phyloP scores from a whole-genome alignment of 1,140 invertebrate species.

The Globodera ellingtonae region DNA sequence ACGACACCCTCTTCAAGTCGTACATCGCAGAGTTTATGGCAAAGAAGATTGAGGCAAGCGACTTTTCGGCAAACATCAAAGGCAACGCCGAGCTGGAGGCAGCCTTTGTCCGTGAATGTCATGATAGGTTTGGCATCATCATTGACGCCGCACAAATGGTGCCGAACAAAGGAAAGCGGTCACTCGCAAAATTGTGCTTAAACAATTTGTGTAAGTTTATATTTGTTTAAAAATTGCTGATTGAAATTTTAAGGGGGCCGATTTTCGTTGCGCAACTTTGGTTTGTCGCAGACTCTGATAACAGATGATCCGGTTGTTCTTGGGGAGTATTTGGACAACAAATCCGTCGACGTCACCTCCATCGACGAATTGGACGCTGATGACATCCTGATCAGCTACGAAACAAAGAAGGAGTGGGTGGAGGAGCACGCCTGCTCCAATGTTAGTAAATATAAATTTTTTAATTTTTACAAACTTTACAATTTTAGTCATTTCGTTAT shows the following conservation, averaged over 20 bases:
- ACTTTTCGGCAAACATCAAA: neutral
- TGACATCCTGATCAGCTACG: neutral
- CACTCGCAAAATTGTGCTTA: neutral
- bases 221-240: neutral
- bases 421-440: neutral
- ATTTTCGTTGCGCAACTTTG: neutral
- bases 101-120: neutral
- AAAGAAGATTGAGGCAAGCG: neutral
- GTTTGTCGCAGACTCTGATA: too few relatives aligned
- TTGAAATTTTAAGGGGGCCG: constrained; percentile 1
- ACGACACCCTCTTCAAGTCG: neutral
- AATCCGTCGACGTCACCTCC: neutral
- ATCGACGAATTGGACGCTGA: neutral
- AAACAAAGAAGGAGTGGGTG: neutral
- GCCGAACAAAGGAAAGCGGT: neutral
- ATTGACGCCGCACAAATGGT: neutral
- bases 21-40: constrained; percentile 1
- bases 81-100: neutral
- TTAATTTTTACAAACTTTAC: constrained; percentile 60
- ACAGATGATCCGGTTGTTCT: too few relatives aligned
- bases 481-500: too few relatives aligned
- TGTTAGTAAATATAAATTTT: neutral
- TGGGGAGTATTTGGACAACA: neutral
- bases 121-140: too few relatives aligned
- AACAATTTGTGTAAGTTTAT: neutral